phyloP scores from a whole-genome alignment of 2,797 vertebrate genomes.

The Myoxocephalus aenaeus region DNA sequence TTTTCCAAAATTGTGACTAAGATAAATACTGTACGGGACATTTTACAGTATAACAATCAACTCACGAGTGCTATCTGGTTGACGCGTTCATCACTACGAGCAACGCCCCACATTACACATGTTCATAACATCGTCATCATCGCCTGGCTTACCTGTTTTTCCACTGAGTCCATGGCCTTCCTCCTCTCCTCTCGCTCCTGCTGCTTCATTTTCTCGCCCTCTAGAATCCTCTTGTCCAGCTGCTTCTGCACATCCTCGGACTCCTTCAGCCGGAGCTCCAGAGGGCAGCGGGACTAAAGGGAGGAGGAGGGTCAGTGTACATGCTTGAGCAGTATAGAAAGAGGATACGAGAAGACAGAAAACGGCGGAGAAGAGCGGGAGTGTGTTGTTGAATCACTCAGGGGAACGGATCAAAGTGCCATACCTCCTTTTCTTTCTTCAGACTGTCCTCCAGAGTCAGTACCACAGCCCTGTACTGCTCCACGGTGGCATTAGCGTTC shows the following conservation, averaged over 20 bases:
- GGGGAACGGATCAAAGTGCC: no score
- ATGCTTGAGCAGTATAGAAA: neutral
- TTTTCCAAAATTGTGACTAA: neutral
- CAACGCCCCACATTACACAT: no score
- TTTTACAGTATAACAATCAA: neutral
- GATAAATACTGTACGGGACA: neutral
- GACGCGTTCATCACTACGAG: no score
- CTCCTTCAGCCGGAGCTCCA: conserved; percentile 91
- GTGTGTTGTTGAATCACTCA: neutral
- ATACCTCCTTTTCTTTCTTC: conserved; percentile 95
- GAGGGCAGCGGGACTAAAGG: conserved; percentile 84
- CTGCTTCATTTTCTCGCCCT: conserved; percentile 92
- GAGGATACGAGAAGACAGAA: neutral
- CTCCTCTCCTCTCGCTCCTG: conserved; percentile 90
- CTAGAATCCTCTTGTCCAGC: conserved; percentile 91
- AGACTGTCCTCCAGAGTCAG: conserved; percentile 91
- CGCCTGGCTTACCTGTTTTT: conserved; percentile 86
- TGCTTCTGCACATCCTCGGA: conserved; percentile 91
- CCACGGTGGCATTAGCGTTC: conserved; percentile 88
- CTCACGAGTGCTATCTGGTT: no score
- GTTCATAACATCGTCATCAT: neutral
- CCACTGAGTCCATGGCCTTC: conserved; percentile 89
- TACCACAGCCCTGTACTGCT: conserved; percentile 93
- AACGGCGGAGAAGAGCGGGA: neutral
- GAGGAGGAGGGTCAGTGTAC: conserved; percentile 51